Percentiles rank a stretch among this genome's conserved stretches.
Conservation (phyloP, 1,140 invertebrate genomes). For the Zaprionus gabonicus region DNA sequence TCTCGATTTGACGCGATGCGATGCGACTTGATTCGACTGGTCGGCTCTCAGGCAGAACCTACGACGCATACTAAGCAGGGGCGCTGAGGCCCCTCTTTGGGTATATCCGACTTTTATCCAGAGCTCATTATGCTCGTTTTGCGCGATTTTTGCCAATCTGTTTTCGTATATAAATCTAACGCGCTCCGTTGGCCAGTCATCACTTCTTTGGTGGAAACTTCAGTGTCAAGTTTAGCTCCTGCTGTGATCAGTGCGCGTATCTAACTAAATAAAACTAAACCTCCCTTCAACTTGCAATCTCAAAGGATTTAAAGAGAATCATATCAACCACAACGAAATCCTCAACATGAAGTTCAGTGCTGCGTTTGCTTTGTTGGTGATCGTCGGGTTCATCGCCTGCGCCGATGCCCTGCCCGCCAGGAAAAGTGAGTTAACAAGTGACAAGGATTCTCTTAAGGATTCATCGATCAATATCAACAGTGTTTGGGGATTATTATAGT, state of each 20-base stretch:
- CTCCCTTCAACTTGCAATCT: conserved; percentile 2
- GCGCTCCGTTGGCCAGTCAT: conserved; percentile 71
- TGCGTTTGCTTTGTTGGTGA: conserved; percentile 68
- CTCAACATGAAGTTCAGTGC: conserved; percentile 75
- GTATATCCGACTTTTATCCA: conserved; percentile 74
- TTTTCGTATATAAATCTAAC: conserved; percentile 84
- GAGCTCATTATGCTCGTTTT: conserved; percentile 73
- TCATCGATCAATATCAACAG: conserved; percentile 14
- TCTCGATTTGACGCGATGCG: conserved; percentile 16
- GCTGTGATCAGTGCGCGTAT: conserved; percentile 74
- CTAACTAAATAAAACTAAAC: conserved; percentile 10
- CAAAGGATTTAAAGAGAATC: conserved; percentile 29
- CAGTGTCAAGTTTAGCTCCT: conserved; percentile 84
- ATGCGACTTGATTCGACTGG: conserved; percentile 13
- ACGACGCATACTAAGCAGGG: conserved; percentile 66
- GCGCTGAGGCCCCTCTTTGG: conserved; percentile 56
- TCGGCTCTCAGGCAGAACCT: conserved; percentile 36
- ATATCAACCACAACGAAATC: conserved; percentile 5
- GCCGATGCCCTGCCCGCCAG: conserved; percentile 72
- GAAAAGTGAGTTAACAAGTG: conserved; percentile 72
- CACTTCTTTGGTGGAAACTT: conserved; percentile 85
- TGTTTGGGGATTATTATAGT: too few relatives aligned
- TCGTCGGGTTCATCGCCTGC: conserved; percentile 70
- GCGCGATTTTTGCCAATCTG: conserved; percentile 51
- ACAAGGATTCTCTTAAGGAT: background rate